Base-by-base conservation (phyloP, 2,113 vertebrate species). In the Megaceryle maxima region DNA sequence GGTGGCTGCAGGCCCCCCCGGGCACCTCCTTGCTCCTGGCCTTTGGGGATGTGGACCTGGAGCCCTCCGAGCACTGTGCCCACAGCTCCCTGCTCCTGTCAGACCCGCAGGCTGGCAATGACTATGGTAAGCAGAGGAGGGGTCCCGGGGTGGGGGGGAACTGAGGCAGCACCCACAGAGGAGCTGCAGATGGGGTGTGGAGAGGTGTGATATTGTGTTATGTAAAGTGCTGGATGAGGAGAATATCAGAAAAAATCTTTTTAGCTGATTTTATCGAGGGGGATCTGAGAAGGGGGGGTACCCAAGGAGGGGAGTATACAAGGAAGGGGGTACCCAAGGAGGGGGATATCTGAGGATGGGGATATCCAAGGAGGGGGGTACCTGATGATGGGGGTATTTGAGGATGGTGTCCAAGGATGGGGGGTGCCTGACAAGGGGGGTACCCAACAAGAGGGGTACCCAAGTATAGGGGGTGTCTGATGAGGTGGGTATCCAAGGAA, bases 21-120 rank as follows among this genome's bases (percentile, higher is more conserved):
- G 98, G 98, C 33, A 97, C 94, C 66, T 98, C 87, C 24, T 97
- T 99, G 10, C 94, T 91, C 31, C 96, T 99, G 83, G 94, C 95
- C 25, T 99, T 99, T 0, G 98, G 98, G 31, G 99, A 99, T 78
- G 97, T 99, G 75, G 98, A 99, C 92, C 92, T 99, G 46, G 98
- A 99, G 84, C 89, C 96, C 73, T 98, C 98, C 0, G 97, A 98
- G 10, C 86, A 35, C 90, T 99, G 99, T 59, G 81, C 91, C 59
- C 97, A 92, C n/a, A 98, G 98, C 70, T 99, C 98, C 51, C 91
- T 99, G 25, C 92, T 97, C 78, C 97, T 99, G 35, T 39, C 96
- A 2, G 97, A 98, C 88, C 94, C 95, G 60, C 96, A 76, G 12
- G 97, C 97, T 1, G 88, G 94, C 46, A 57, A 37, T 39, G 80